phyloP scores from a whole-genome alignment of 2,888 invertebrate species.

The Monopis laevigella region DNA sequence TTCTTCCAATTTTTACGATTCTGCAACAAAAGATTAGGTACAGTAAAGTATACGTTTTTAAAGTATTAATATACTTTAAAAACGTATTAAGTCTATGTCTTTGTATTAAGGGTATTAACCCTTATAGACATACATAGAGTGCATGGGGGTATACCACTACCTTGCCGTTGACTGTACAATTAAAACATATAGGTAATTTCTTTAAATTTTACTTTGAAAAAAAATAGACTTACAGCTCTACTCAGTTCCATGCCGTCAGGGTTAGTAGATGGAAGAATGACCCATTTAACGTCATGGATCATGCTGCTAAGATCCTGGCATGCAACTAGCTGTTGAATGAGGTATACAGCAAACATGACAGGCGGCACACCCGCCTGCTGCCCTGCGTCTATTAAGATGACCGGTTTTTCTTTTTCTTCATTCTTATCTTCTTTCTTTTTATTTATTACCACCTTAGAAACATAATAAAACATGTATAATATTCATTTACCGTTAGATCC shows the following conservation, averaged over 20 bases:
- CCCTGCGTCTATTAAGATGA: conserved; percentile 48
- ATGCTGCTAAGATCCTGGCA: conserved; percentile 38
- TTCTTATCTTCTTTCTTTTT: conserved; percentile 9
- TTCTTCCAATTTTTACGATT: background rate
- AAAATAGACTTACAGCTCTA: conserved; percentile 33
- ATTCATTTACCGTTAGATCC: too few species aligned
- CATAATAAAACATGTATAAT: too few species aligned
- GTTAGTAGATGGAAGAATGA: conserved; percentile 44
- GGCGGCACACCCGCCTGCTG: conserved; percentile 38
- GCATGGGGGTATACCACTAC: too few species aligned
- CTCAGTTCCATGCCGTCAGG: conserved; percentile 48
- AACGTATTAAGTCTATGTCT: too few species aligned
- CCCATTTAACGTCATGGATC: conserved; percentile 37
- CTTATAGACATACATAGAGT: background rate
- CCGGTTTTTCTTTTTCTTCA: conserved; percentile 25
- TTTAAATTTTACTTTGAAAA: too few species aligned
- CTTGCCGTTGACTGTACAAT: too few species aligned
- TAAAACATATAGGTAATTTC: background rate
- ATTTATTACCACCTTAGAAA: conserved; percentile 25
- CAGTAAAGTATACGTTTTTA: too few species aligned
- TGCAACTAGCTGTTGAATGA: conserved; percentile 44
- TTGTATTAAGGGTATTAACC: too few species aligned
- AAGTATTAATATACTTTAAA: too few species aligned
- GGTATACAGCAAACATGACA: conserved; percentile 34
- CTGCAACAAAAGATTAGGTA: too few species aligned